phyloP scores from a whole-genome alignment of 2,797 vertebrate genomes.

The Trachops cirrhosus region DNA sequence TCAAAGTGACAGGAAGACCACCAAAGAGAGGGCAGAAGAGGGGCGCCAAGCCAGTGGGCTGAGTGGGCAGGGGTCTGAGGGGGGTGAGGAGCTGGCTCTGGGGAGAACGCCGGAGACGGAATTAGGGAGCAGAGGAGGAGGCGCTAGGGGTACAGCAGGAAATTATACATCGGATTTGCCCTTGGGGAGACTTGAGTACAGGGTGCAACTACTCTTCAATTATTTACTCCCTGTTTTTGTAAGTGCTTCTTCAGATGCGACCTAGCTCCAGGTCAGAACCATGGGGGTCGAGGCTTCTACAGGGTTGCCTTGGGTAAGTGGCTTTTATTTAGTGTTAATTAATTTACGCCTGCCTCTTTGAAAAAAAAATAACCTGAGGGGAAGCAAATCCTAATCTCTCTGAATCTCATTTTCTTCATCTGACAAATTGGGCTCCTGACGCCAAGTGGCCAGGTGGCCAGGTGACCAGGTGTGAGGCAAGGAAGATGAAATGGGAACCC shows the following conservation, averaged over 20 bases:
- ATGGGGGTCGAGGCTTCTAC: not conserved
- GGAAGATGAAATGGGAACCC: not conserved
- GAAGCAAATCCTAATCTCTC: not conserved
- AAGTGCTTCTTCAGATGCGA: not conserved
- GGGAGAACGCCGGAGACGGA: not conserved
- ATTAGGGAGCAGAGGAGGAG: not conserved
- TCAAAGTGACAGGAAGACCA: not conserved
- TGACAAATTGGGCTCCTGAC: not conserved
- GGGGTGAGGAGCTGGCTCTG: accelerated
- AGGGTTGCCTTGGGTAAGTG: not conserved
- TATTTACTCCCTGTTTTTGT: not conserved
- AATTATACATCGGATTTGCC: not conserved
- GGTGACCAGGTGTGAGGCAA: not conserved
- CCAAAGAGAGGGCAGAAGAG: not conserved
- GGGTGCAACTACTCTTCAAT: not conserved
- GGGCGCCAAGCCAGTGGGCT: not conserved
- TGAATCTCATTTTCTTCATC: not conserved
- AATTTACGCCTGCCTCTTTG: not conserved
- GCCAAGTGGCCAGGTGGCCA: not conserved
- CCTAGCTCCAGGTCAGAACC: not conserved
- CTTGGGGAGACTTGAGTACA: not conserved
- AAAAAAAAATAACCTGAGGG: not conserved
- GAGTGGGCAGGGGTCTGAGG: not conserved
- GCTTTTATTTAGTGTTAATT: not conserved
- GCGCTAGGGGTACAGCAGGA: not conserved